Percentiles rank a stretch among this genome's conserved stretches.
Evolutionary conservation across 1,140 invertebrate genomes (phyloP).

Genomic region (Drosophila nannoptera): DNA sequence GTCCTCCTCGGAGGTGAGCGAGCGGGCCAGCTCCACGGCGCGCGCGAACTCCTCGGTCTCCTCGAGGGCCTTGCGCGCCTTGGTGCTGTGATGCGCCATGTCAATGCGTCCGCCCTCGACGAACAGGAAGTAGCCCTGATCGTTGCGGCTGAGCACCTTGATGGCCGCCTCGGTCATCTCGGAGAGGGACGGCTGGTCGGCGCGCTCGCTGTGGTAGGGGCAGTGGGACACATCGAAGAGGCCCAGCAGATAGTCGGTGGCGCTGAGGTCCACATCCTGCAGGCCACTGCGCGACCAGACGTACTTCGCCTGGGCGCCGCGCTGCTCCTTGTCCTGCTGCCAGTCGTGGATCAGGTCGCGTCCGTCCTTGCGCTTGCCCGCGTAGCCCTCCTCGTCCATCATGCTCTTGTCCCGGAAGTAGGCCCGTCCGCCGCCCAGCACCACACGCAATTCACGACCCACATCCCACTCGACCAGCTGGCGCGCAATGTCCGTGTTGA

Average conservation of each 20-base stretch:
- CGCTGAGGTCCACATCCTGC: constrained; percentile 81
- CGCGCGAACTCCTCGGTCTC: constrained; percentile 88
- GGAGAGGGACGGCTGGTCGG: constrained; percentile 84
- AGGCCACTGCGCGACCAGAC: constrained; percentile 84
- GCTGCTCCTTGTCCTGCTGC: constrained; percentile 81
- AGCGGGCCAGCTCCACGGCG: constrained; percentile 84
- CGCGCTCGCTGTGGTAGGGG: constrained; percentile 79
- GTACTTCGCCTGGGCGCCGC: constrained; percentile 81
- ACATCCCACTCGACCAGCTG: constrained; percentile 86
- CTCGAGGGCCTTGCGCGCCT: constrained; percentile 86
- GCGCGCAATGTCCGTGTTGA: constrained; percentile 84
- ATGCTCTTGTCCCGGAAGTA: constrained; percentile 83
- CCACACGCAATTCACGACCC: constrained; percentile 82
- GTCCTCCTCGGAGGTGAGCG: constrained; percentile 84
- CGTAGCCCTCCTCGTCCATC: constrained; percentile 83
- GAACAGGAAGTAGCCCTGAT: constrained; percentile 92
- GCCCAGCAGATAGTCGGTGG: constrained; percentile 87
- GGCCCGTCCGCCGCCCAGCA: constrained; percentile 87
- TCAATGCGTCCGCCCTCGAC: constrained; percentile 93
- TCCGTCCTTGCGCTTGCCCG: constrained; percentile 81
- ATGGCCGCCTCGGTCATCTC: constrained; percentile 93
- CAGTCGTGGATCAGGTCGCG: constrained; percentile 85
- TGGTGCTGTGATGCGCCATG: constrained; percentile 89
- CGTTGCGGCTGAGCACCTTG: constrained; percentile 86
- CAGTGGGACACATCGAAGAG: constrained; percentile 80